Evolutionary conservation across 2,113 vertebrate species (phyloP), one percentile per base, ranked within the genome.

Genomic region (Paramisgurnus dabryanus): DNA sequence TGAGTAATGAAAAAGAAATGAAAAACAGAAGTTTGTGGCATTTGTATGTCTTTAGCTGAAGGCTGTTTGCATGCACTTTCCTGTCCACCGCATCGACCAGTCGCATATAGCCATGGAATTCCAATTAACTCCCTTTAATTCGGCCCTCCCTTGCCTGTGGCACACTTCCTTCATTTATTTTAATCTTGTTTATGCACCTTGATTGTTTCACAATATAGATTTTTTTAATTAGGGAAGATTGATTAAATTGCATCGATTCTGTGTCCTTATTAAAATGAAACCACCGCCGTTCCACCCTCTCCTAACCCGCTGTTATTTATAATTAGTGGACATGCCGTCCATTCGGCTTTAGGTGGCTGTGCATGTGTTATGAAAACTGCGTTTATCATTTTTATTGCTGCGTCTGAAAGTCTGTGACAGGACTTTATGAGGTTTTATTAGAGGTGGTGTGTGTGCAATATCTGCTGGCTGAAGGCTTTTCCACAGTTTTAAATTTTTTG

Each of bases 91-190:
- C 86, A 88, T 87, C 80, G 88, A 81, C 88, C 85, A 85, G 80
- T 63, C 60, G 60, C 67, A 50, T 76, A 82, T 86, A 67, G 82
- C 74, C 76, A 75, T 75, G 60, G 87, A 90, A 91, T 91, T 88
- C 89, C 85, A 91, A 93, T 93, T 90, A 93, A 86, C 84, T 87
- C 89, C 64, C 86, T 93, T 91, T 90, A 91, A 93, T 94, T 89
- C 92, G 81, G 55, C 80, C 82, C 86, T 58, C 4, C 41, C 84
- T 82, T 84, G 87, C 87, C 89, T 86, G 80, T 76, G 87, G 87
- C 87, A 63, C 71, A 85, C 81, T 89, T 85, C 81, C 81, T 86
- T 89, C 89, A 92, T 92, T 92, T 89, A 87, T 93, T 92, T 88
- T 90, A 90, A 92, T 92, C 89, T 90, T 87, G 87, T 92, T 93